Evolutionary conservation across 2,113 vertebrate species (phyloP).

Genomic region (Camelus bactrianus): DNA sequence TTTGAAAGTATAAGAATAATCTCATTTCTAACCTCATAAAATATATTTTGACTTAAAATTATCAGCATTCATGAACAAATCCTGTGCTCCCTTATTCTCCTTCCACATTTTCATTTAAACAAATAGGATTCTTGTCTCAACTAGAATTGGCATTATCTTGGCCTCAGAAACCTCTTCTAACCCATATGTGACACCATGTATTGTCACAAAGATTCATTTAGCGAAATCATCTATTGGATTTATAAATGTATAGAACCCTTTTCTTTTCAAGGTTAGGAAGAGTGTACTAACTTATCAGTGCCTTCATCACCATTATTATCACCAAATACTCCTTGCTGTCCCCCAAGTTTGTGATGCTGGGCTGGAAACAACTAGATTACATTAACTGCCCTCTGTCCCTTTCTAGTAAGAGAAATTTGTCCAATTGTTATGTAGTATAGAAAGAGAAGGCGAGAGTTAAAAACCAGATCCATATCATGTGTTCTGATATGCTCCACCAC

Average conservation of each 20-base stretch:
- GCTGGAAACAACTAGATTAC: not conserved
- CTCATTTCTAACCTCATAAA: constrained; percentile 1
- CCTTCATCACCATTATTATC: not conserved
- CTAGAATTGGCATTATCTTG: not conserved
- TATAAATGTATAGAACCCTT: not conserved
- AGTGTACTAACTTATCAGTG: not conserved
- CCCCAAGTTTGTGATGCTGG: not conserved
- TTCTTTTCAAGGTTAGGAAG: not conserved
- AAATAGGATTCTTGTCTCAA: not conserved
- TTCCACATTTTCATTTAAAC: constrained; percentile 14
- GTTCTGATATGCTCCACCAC: not conserved
- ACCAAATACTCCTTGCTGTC: not conserved
- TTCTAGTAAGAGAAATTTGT: not conserved
- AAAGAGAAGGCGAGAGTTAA: constrained; percentile 30
- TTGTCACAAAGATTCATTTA: not conserved
- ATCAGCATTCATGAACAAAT: not conserved
- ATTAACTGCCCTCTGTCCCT: not conserved
- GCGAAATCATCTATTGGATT: constrained; percentile 2
- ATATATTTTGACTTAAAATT: constrained; percentile 41
- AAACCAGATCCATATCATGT: not conserved
- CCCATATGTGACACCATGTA: not conserved
- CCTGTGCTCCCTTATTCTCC: not conserved
- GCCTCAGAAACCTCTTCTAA: not conserved
- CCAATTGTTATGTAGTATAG: not conserved
- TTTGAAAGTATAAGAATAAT: not conserved